A percentile compares a stretch with the other conserved stretches of the same genome.
These are phyloP conservation scores for Drosophila ezoana DNA, from an alignment of 2,888 invertebrate genomes.

Conservation along the genomic window DNA sequence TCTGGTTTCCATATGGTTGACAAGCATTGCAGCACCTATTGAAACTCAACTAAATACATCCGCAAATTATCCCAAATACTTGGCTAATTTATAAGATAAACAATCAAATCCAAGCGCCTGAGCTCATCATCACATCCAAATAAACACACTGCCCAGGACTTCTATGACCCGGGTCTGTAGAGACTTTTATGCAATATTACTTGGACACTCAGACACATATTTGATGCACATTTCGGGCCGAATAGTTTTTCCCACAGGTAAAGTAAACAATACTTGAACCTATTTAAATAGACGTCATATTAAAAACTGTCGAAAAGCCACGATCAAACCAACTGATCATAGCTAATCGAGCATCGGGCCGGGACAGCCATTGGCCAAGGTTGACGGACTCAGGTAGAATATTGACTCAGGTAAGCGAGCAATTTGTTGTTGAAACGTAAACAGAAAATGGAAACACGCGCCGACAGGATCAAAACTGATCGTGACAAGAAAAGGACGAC, in stretches of 20 bases:
- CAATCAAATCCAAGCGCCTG: conserved; percentile 30
- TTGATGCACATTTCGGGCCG: conserved; percentile 60
- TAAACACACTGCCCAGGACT: conserved; percentile 46
- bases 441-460: conserved; percentile 73
- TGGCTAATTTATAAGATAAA: conserved; percentile 53
- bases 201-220: conserved; percentile 42
- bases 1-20: conserved; percentile 36
- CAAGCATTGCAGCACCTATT: conserved; percentile 8
- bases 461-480: conserved; percentile 74
- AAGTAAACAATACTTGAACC: conserved; percentile 67
- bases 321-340: conserved; percentile 68
- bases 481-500: conserved; percentile 55
- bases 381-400: conserved; percentile 36
- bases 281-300: conserved; percentile 72
- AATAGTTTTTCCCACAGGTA: conserved; percentile 69
- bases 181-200: conserved; percentile 58
- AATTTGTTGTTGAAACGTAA: conserved; percentile 59
- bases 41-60: conserved; percentile 16
- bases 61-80: conserved; percentile 47
- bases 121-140: conserved; percentile 27
- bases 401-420: conserved; percentile 49
- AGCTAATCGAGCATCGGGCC: conserved; percentile 58
- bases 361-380: conserved; percentile 25
- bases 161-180: conserved; percentile 1
- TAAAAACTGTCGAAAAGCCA: conserved; percentile 75